A percentile compares a stretch with the other conserved stretches of the same genome.
phyloP scores from a whole-genome alignment of 2,797 vertebrate genomes.

The Syngnathus rostellatus region DNA sequence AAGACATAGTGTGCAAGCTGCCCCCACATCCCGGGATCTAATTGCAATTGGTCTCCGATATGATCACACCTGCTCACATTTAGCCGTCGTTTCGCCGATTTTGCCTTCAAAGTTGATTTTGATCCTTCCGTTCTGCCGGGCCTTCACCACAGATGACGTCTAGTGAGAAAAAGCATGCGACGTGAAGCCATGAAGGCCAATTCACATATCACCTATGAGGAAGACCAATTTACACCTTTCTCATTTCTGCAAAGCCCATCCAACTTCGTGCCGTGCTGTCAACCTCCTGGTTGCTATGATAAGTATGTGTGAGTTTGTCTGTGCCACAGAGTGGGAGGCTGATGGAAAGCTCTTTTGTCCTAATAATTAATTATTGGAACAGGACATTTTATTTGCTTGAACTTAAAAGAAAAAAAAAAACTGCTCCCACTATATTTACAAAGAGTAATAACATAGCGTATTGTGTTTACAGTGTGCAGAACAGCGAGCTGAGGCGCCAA shows the following conservation, averaged over 20 bases:
- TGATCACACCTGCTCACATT: slow-evolving; percentile 76
- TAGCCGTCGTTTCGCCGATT: slow-evolving; percentile 72
- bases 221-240: slow-evolving; percentile 72
- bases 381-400: background rate
- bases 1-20: slow-evolving; percentile 73
- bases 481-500: background rate
- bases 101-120: slow-evolving; percentile 67
- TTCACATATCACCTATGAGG: slow-evolving; percentile 30
- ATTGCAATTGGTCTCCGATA: slow-evolving; percentile 74
- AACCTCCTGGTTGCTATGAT: slow-evolving; percentile 1
- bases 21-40: slow-evolving; percentile 66
- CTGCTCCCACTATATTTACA: background rate
- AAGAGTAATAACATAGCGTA: background rate
- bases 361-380: background rate
- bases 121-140: background rate
- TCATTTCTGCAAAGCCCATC: slow-evolving; percentile 56
- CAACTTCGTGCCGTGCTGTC: slow-evolving; percentile 49
- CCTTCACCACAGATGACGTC: background rate
- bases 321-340: slow-evolving; percentile 6
- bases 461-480: background rate
- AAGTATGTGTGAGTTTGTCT: slow-evolving; percentile 22
- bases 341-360: background rate
- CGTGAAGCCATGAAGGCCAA: slow-evolving; percentile 37
- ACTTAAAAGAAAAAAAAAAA: background rate
- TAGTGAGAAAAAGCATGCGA: slow-evolving; percentile 7